These are phyloP conservation scores for Dryoscopus gambensis DNA, from an alignment of 2,113 vertebrate genomes.

Conservation along the genomic window DNA sequence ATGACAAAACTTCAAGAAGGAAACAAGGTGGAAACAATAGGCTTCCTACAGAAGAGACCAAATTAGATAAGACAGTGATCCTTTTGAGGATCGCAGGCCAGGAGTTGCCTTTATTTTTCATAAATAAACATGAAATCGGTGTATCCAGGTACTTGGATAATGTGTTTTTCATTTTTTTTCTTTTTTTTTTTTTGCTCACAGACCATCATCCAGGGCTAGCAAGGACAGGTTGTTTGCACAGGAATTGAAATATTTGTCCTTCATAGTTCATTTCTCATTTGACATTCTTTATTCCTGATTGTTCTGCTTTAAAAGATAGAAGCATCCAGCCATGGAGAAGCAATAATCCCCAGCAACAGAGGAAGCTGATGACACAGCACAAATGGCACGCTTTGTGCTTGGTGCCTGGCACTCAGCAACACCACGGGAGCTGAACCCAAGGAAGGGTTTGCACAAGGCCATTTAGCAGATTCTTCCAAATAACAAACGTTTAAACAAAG, in stretches of 20 bases:
- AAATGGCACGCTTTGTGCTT: background rate
- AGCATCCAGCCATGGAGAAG: slow-evolving; percentile 57
- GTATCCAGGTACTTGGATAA: background rate
- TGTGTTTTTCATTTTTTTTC: background rate
- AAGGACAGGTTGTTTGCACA: slow-evolving; percentile 28
- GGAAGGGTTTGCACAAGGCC: background rate
- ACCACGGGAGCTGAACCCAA: background rate
- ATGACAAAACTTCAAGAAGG: slow-evolving; percentile 34
- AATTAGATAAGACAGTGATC: slow-evolving; percentile 43
- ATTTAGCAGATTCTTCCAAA: background rate
- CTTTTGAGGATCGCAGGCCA: background rate
- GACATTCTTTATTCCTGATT: slow-evolving; percentile 53
- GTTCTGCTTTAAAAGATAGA: slow-evolving; percentile 53
- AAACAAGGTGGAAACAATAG: slow-evolving; percentile 29
- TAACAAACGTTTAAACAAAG: background rate
- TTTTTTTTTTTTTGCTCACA: background rate
- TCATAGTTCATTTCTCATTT: slow-evolving; percentile 61
- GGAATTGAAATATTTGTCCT: slow-evolving; percentile 61
- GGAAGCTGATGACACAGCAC: slow-evolving; percentile 57
- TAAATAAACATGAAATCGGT: background rate
- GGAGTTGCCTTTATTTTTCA: slow-evolving; percentile 11
- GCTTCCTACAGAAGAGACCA: slow-evolving; percentile 13
- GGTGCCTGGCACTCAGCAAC: background rate
- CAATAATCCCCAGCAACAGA: slow-evolving; percentile 35
- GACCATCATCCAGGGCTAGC: background rate